Conservation (phyloP, 53 echinoderm and acorn worm species). For the Henricia sp. region DNA sequence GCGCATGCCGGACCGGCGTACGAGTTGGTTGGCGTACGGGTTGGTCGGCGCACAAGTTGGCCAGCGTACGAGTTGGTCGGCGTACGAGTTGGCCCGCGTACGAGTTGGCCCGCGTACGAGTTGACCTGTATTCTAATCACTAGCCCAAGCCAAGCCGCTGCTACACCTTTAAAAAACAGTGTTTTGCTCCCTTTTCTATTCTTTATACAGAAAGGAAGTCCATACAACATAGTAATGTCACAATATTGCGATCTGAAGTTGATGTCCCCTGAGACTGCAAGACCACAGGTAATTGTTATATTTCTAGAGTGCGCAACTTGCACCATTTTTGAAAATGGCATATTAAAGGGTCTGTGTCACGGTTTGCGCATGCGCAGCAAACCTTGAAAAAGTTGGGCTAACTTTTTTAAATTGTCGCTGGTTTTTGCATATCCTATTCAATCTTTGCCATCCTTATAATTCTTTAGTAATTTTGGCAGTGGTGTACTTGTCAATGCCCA, state of each 20-base stretch:
- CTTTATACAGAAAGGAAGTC: constrained; percentile 67
- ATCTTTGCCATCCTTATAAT: no score
- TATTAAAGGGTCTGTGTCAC: no score
- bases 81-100: no score
- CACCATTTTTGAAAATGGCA: neutral
- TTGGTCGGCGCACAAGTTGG: no score
- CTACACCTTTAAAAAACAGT: neutral
- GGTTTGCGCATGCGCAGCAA: neutral
- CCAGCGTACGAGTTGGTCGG: no score
- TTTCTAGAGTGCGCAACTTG: neutral
- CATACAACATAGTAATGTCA: constrained; percentile 75
- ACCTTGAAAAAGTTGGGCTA: neutral
- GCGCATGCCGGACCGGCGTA: no score
- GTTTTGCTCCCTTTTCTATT: neutral
- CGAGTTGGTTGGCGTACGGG: no score
- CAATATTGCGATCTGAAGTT: constrained; percentile 72
- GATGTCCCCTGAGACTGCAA: constrained; percentile 29
- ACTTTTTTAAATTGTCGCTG: neutral
- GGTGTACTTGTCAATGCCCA: no score
- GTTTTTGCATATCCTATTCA: neutral
- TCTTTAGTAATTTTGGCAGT: no score
- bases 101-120: no score
- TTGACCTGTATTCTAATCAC: neutral
- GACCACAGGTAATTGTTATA: constrained; percentile 70
- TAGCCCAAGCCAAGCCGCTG: neutral